phyloP scores from a whole-genome alignment of 2,797 vertebrate species.

The Rhynchonycteris naso region DNA sequence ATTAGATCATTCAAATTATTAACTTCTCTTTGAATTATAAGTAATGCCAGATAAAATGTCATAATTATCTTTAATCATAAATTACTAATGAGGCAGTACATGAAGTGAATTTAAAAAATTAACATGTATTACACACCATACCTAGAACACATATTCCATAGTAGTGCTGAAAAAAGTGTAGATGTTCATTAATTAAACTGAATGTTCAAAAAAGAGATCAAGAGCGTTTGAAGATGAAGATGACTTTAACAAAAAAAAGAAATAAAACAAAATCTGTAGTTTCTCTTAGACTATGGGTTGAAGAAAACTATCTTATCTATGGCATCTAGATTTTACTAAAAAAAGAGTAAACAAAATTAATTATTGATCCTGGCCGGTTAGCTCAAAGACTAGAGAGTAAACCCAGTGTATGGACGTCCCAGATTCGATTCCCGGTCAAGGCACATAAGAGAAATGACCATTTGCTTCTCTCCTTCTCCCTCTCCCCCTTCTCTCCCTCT shows the following conservation, averaged over 20 bases:
- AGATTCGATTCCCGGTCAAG: too few species aligned
- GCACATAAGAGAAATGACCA: too few species aligned
- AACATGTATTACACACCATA: neutral
- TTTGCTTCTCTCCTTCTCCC: too few species aligned
- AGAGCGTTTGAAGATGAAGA: neutral
- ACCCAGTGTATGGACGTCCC: too few species aligned
- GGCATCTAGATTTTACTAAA: neutral
- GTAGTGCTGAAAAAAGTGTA: neutral
- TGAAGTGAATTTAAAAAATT: neutral
- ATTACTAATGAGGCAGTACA: neutral
- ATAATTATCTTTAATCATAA: neutral
- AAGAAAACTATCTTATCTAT: neutral
- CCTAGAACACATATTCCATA: neutral
- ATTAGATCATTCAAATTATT: constrained; percentile 2
- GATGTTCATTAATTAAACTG: neutral
- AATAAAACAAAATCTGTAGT: neutral
- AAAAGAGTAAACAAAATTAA: neutral
- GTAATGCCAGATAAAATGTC: neutral
- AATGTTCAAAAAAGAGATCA: neutral
- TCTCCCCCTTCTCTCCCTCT: too few species aligned
- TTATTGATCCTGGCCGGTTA: neutral
- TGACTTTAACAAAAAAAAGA: neutral
- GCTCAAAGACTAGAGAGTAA: too few species aligned
- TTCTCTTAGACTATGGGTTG: neutral
- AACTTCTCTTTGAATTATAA: neutral